Conservation (phyloP, 1,140 invertebrate genomes). For the Goniozus legneri region DNA sequence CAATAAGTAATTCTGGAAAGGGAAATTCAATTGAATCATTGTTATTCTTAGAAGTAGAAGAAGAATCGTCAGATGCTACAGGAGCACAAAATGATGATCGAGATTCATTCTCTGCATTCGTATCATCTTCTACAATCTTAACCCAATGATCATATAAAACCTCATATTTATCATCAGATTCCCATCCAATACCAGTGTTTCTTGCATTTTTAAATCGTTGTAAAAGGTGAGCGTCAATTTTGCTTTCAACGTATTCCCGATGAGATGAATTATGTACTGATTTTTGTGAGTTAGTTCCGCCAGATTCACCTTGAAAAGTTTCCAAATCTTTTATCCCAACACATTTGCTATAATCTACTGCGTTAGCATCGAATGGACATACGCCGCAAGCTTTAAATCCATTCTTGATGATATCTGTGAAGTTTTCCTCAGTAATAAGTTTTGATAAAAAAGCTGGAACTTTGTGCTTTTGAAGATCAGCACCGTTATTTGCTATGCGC, state of each 20-base stretch:
- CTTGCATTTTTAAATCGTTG: slow-evolving; percentile 6
- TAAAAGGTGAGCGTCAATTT: neutral
- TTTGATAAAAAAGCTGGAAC: slow-evolving; percentile 24
- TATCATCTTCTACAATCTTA: slow-evolving; percentile 7
- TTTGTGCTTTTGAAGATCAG: slow-evolving; percentile 25
- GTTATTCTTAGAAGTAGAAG: neutral
- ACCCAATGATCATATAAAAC: slow-evolving; percentile 7
- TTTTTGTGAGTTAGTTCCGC: neutral
- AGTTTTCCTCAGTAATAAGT: slow-evolving; percentile 17
- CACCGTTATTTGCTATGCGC: neutral
- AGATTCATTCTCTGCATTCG: neutral
- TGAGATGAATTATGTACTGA: neutral
- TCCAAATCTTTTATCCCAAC: neutral
- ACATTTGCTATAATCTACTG: neutral
- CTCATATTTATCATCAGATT: slow-evolving; percentile 9
- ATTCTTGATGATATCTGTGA: slow-evolving; percentile 18
- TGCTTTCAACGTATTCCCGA: neutral
- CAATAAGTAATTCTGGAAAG: slow-evolving; percentile 9
- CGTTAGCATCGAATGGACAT: slow-evolving; percentile 6
- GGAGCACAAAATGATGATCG: neutral
- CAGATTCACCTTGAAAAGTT: neutral
- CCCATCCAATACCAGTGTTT: slow-evolving; percentile 4
- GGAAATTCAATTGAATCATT: too few species aligned
- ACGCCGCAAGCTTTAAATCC: slow-evolving; percentile 25
- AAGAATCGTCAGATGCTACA: neutral